These are phyloP conservation scores for Cephus rjabovi DNA, from an alignment of 2,888 invertebrate species.

Conservation along the genomic window DNA sequence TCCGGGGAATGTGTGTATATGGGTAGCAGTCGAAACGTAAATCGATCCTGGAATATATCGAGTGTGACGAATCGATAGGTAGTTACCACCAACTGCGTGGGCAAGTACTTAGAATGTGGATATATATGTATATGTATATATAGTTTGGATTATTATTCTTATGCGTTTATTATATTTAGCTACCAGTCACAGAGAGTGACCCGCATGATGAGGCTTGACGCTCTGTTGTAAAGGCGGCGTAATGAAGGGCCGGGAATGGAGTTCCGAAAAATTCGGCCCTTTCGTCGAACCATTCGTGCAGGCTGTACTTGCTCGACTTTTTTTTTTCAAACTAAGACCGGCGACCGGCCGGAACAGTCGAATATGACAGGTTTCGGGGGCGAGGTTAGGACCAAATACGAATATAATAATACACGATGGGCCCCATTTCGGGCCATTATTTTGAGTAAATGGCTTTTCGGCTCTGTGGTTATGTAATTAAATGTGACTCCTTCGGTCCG, in stretches of 20 bases:
- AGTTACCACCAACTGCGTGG: background rate
- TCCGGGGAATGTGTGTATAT: background rate
- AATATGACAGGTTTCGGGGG: constrained; percentile 2
- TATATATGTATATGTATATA: background rate
- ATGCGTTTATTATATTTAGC: background rate
- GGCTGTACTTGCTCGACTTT: background rate
- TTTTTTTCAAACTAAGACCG: background rate
- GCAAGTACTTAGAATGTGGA: background rate
- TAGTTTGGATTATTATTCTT: background rate
- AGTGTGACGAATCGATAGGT: background rate
- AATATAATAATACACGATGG: constrained; percentile 21
- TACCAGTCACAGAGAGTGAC: background rate
- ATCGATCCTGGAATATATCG: background rate
- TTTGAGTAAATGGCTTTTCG: constrained; percentile 22
- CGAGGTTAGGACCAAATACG: constrained; percentile 22
- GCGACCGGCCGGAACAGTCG: background rate
- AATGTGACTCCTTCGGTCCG: constrained; percentile 16
- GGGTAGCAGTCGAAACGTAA: background rate
- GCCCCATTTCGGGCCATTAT: constrained; percentile 22
- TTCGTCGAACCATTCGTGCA: background rate
- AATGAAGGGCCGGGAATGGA: background rate
- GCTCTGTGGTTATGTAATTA: constrained; percentile 23
- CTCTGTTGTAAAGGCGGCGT: background rate
- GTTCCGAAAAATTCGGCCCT: background rate
- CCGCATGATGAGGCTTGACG: background rate